Evolutionary conservation across 2,888 invertebrate genomes (phyloP), one percentile per base, ranked within the genome.

Genomic region (Trypoxylon attenuatum): DNA sequence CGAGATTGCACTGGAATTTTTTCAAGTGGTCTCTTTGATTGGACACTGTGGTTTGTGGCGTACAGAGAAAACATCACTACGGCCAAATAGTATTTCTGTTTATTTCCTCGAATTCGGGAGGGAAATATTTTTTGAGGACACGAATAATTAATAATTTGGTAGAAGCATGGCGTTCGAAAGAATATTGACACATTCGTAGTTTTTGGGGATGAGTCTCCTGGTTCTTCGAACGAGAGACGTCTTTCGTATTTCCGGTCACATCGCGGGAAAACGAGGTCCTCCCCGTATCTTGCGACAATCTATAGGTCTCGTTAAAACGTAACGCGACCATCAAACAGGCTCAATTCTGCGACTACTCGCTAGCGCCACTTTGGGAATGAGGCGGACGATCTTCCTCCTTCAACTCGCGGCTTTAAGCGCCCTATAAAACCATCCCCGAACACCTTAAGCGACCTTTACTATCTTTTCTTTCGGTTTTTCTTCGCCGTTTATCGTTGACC

Each of bases 251-350:
- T 70, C 54, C 70, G 51, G 73, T 74, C 69, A 53, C 62, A 69
- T 73, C 53, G 46, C 33, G 25, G 18, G n/a, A 10, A 39, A 56
- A 74, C 66, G 59, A 66, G 55, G 55, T 60, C 45, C 38, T 47
- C 39, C 29, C 43, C 43, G 61, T 54, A 62, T 58, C 60, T 46
- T 49, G 42, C 42, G 29, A 21, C 54, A 51, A 56, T 67, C 68
- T 70, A 54, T 52, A 69, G 55, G 39, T 23, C 41, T 59, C 67
- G 52, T 76, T 77, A 74, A 76, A 71, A 56, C 68, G 63, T 76
- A 76, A 74, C 71, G 59, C 54, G 56, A 62, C 64, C 69, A 74
- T 76, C 74, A 76, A 76, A 43, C 51, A 51, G 52, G 56, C 25
- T 56, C 51, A 57, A 51, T 57, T 58, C 49, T 16, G 45, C 39